Base-by-base conservation (phyloP, 1,140 invertebrate species). In the Drosophila persimilis region DNA sequence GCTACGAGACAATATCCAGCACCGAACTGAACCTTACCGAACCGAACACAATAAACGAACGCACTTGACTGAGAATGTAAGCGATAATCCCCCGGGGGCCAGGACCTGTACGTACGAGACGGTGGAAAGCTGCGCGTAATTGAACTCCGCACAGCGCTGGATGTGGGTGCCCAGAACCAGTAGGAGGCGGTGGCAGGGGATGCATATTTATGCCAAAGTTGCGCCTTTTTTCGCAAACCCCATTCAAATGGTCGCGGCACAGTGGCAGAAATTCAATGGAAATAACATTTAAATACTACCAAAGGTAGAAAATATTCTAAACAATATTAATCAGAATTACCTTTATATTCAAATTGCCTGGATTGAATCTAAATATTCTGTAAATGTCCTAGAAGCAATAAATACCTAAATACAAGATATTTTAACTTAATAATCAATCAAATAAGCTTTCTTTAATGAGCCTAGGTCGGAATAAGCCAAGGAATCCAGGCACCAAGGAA, bases 11-110 rank as follows among this genome's bases (percentile, higher is more conserved):
- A 77, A 86, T 86, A 81, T 80, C 67, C 67, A 63, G 58, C 59
- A 47, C 26, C 52, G 11, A 39, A 69, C 45, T 20, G 4, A n/a
- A 57, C 44, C 57, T 35, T n/a, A 11, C 6, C 15, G 0, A 44
- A 15, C 73, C 52, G 63, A 66, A 73, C 72, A 80, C 80, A 74
- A 86, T 74, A 77, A 85, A 73, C 63, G 77, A 65, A 63, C 70
- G 55, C 81, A 86, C 70, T 86, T 86, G 74, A 88, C 81, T 88
- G 65, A 72, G 73, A 81, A 85, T 85, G 81, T 85, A 80, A 86
- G 80, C 83, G 83, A 86, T 86, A 86, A 86, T 86, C 83, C 83
- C 84, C 41, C 17, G 70, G 71, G 76, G 83, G 74, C 58, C 50
- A 65, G 71, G 70, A 75, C 77, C 63, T 73, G 53, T 52, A 56